Base-by-base conservation (phyloP, 2,797 vertebrate species). In the Sandelia bainsii region DNA sequence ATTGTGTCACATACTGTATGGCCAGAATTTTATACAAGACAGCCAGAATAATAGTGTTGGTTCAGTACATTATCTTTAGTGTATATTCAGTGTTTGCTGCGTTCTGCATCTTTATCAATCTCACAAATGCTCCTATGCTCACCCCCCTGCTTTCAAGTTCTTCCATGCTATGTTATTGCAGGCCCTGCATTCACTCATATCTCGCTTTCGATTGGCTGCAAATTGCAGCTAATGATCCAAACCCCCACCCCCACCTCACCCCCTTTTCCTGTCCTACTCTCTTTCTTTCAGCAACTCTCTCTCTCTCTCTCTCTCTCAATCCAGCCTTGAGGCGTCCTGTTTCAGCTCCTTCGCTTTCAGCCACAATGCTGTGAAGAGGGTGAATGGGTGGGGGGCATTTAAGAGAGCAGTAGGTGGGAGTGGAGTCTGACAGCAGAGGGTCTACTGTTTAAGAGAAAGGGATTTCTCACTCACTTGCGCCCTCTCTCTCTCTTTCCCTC, bases 371-470 rank as follows among this genome's bases (percentile, higher is more conserved):
- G 85, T 87, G 77, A 77, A 87, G 87, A 82, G 88, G 78, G 75
- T 88, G 90, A 88, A 89, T 87, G 87, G 81, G 75, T 84, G 88
- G 80, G 85, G 85, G 82, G 83, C 90, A 88, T 94, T 94, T 92
- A 92, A 92, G 91, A 94, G 91, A 91, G 86, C 91, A 87, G 92
- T 93, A 93, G 93, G 92, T 94, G 92, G 90, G 91, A 94, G 94
- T 94, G 89, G 92, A 94, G 92, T 93, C 91, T 94, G 93, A 94
- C 94, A 90, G 92, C 92, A 94, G 91, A 94, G 91, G 93, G 91
- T 93, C 92, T 93, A 87, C 93, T 93, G 93, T 94, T 94, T 91
- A 93, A 94, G 90, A 93, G 90, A 94, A 95, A 91, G 90, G 90
- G 88, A 92, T 78, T 90, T 93, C 89, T 91, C 88, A 85, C 89